Conservation (phyloP, 2,113 vertebrate genomes). For the Tragelaphus imberbis region DNA sequence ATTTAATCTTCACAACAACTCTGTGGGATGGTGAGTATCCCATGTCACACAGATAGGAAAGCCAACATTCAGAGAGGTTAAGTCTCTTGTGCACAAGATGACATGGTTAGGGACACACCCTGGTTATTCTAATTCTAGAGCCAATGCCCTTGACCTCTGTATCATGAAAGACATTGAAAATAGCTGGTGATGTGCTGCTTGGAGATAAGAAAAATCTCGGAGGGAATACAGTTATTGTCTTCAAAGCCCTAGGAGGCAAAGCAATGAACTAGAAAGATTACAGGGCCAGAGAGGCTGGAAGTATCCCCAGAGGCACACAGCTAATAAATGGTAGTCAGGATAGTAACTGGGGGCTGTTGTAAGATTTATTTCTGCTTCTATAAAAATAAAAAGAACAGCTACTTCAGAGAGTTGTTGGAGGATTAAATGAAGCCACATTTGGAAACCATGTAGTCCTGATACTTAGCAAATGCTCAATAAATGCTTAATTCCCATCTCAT, state of each 20-base stretch:
- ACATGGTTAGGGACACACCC: neutral
- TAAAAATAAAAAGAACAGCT: neutral
- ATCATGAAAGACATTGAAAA: neutral
- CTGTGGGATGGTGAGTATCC: neutral
- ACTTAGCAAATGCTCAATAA: neutral
- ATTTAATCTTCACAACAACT: neutral
- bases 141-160: neutral
- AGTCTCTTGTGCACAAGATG: neutral
- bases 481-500: neutral
- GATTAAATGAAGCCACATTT: constrained; percentile 21
- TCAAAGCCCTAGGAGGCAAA: neutral
- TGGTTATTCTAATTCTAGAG: neutral
- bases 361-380: neutral
- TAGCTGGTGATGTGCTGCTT: neutral
- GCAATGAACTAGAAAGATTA: neutral
- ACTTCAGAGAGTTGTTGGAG: neutral
- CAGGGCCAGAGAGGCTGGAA: neutral
- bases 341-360: neutral
- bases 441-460: neutral
- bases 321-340: neutral
- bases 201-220: neutral
- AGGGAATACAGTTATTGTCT: neutral
- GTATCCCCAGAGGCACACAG: neutral
- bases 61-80: neutral
- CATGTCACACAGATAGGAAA: neutral